phyloP scores from a whole-genome alignment of 2,113 vertebrate species.

The Apaloderma vittatum region DNA sequence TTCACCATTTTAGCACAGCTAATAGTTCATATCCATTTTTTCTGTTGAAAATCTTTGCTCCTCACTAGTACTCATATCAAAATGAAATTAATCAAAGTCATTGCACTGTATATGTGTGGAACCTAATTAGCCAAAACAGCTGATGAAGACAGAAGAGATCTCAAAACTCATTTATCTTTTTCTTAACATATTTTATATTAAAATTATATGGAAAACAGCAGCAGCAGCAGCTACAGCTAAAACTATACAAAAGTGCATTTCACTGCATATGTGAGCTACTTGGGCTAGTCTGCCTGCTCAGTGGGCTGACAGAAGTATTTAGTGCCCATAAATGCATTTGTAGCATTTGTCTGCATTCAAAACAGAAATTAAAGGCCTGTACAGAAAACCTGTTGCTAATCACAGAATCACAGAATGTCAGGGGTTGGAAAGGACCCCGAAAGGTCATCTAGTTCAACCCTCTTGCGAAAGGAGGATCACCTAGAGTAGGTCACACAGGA shows the following conservation, averaged over 20 bases:
- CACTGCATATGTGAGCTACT: background rate
- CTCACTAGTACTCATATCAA: background rate
- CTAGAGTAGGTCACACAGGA: no score
- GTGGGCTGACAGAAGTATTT: background rate
- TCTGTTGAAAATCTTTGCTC: background rate
- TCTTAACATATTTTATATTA: background rate
- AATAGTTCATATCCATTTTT: background rate
- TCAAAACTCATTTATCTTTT: conserved; percentile 29
- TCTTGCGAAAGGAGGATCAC: no score
- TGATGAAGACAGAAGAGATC: conserved; percentile 19
- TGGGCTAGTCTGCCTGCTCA: background rate
- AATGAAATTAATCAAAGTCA: conserved; percentile 36
- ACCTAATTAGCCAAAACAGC: conserved; percentile 29
- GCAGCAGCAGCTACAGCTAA: background rate
- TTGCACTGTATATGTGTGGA: background rate
- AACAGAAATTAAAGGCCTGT: background rate
- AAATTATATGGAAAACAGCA: background rate
- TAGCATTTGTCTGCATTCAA: background rate
- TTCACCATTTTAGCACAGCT: background rate
- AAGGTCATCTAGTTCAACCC: no score
- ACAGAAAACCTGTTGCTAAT: background rate
- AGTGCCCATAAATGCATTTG: background rate
- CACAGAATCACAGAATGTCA: no score
- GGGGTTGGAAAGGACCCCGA: no score
- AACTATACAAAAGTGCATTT: background rate